A percentile compares a stretch with the other conserved stretches of the same genome.
Evolutionary conservation across 2,888 invertebrate genomes (phyloP).

Genomic region (Parelbella ahira): DNA sequence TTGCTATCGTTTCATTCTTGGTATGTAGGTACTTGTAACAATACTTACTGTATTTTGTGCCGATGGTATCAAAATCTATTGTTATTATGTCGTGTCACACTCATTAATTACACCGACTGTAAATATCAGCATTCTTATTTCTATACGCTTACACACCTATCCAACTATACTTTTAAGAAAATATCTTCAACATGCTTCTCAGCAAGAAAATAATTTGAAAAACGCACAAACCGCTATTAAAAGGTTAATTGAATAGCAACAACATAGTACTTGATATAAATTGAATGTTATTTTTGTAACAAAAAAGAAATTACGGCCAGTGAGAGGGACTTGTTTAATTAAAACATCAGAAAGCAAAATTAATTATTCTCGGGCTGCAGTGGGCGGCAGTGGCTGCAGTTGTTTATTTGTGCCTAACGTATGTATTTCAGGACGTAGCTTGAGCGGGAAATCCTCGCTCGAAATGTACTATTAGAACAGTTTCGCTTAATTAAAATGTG

Average conservation of each 20-base stretch:
- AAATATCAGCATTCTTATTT: no score
- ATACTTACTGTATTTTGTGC: no score
- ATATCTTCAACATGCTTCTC: no score
- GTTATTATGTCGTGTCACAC: no score
- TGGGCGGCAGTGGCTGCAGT: conserved; percentile 55
- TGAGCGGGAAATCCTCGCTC: conserved; percentile 59
- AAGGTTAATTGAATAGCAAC: conserved; percentile 19
- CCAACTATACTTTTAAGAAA: no score
- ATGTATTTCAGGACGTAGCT: conserved; percentile 58
- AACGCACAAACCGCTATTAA: no score
- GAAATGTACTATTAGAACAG: conserved; percentile 40
- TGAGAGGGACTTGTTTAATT: conserved; percentile 49
- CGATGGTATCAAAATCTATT: no score
- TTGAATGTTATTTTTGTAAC: conserved; percentile 19
- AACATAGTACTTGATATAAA: conserved; percentile 10
- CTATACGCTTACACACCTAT: no score
- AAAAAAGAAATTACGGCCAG: conserved; percentile 20
- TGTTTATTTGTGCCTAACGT: conserved; percentile 62
- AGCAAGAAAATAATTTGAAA: no score
- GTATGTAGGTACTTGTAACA: no score
- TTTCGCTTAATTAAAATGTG: conserved; percentile 28
- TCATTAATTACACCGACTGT: no score
- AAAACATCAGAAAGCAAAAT: conserved; percentile 59
- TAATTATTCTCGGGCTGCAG: conserved; percentile 55
- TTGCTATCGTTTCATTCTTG: no score